phyloP scores from a whole-genome alignment of 2,888 invertebrate species.

The Spicauda simplicius region DNA sequence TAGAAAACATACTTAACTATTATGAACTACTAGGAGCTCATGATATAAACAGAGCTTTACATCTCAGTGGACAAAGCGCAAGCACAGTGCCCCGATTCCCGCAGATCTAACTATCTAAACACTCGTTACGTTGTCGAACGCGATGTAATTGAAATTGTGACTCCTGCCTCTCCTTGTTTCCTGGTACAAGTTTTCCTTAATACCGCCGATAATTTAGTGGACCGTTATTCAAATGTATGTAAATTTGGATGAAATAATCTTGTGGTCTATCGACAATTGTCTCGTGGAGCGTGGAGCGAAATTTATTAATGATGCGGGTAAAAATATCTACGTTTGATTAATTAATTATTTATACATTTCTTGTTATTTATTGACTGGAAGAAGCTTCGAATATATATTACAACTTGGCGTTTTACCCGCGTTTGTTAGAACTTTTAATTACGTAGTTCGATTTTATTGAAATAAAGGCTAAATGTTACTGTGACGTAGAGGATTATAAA shows the following conservation, averaged over 20 bases:
- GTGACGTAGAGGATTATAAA: no score
- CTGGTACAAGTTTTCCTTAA: conserved; percentile 33
- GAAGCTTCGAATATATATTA: no score
- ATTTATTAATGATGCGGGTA: no score
- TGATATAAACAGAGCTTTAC: conserved; percentile 9
- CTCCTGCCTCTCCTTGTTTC: conserved; percentile 31
- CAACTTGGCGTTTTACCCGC: no score
- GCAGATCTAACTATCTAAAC: conserved; percentile 27
- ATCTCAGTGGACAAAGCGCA: conserved; percentile 7
- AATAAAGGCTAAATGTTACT: no score
- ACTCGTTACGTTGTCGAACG: conserved; percentile 28
- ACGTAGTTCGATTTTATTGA: no score
- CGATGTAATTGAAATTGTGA: conserved; percentile 34
- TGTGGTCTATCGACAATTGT: conserved; percentile 19
- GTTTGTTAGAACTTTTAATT: no score
- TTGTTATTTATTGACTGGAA: no score
- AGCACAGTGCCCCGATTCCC: conserved; percentile 12
- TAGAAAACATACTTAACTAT: no score
- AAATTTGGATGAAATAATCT: conserved; percentile 21
- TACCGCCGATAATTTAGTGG: conserved; percentile 25
- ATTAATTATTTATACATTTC: no score
- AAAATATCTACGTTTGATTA: no score
- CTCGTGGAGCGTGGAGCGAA: neutral
- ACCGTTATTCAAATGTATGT: conserved; percentile 26
- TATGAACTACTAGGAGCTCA: no score